Base-by-base conservation (phyloP, 2,797 vertebrate species). In the Rhadinocentrus ornatus region DNA sequence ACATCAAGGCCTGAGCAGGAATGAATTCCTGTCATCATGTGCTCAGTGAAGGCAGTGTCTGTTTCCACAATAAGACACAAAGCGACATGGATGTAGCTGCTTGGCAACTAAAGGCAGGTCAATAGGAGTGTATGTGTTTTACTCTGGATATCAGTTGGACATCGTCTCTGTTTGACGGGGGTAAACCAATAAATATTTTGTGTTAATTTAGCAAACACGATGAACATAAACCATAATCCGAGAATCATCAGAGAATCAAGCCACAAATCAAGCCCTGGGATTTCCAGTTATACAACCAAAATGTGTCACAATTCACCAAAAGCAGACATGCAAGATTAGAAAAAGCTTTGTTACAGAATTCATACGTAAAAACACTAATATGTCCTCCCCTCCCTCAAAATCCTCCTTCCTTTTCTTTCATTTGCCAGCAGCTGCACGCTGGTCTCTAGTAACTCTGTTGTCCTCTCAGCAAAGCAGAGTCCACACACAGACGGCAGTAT, bases 1-100 rank as follows among this genome's bases (percentile, higher is more conserved):
- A 93, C 91, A 92, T 91, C 90, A 89, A 93, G 86, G 84, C 78
- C 78, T 66, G 87, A 87, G 88, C 88, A 89, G 84, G 87, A 89
- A 87, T 85, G 86, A 92, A 93, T 93, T 92, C 88, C 89, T 90
- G 86, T 86, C 86, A 86, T 93, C 92, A 91, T 93, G 92, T 93
- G 93, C 86, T 90, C 71, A 73, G 69, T 3, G 59, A 78, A 68
- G 76, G 86, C 81, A 77, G 77, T 60, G 29, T 74, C 69, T 53
- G 81, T 77, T 83, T 89, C 73, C 39, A 83, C 34, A 80, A 82
- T 89, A 84, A 86, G 52, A 86, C 75, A 87, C 88, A 90, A 84
- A 85, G 69, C 86, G 62, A 84, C 88, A 83, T 50, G 39, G 75
- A 84, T 68, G 81, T 82, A 82, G 85, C 63, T 73, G 52, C 84